These are phyloP conservation scores for chimpanzee (Pan troglodytes) DNA, from an alignment of 2,113 vertebrate genomes.

Conservation along the genomic window DNA sequence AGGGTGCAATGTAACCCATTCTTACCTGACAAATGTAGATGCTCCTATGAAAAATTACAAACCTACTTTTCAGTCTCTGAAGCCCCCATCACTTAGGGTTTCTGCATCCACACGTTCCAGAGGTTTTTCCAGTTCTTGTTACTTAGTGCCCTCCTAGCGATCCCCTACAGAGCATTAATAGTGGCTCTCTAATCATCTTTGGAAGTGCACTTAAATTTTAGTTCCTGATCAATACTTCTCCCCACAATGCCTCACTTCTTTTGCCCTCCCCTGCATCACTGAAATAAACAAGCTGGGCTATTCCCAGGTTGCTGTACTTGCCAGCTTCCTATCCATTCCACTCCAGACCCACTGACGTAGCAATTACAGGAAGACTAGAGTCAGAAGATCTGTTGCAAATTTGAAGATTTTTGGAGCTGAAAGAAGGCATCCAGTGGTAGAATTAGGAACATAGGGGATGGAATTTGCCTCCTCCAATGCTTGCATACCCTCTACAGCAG, in stretches of 20 bases:
- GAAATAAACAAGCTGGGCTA: constrained; percentile 8
- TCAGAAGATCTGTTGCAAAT: constrained; percentile 43
- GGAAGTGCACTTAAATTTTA: constrained; percentile 65
- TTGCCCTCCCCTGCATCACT: neutral
- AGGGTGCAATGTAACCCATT: neutral
- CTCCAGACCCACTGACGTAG: neutral
- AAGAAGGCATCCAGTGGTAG: neutral
- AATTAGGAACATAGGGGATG: neutral
- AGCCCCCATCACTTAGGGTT: neutral
- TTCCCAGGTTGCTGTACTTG: neutral
- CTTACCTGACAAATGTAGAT: neutral
- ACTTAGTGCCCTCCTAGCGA: neutral
- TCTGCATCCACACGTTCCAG: neutral
- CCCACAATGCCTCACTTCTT: neutral
- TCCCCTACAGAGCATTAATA: constrained; percentile 29
- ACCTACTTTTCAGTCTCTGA: neutral
- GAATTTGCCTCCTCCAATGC: neutral
- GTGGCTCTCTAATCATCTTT: constrained; percentile 58
- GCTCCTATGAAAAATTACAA: neutral
- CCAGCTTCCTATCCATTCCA: neutral
- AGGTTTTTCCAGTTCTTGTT: neutral
- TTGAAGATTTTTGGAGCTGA: neutral
- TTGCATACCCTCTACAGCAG: neutral
- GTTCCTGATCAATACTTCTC: constrained; percentile 41
- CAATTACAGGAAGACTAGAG: neutral